Base-by-base conservation (phyloP, 2,888 invertebrate genomes). In the Tethea ocularis region DNA sequence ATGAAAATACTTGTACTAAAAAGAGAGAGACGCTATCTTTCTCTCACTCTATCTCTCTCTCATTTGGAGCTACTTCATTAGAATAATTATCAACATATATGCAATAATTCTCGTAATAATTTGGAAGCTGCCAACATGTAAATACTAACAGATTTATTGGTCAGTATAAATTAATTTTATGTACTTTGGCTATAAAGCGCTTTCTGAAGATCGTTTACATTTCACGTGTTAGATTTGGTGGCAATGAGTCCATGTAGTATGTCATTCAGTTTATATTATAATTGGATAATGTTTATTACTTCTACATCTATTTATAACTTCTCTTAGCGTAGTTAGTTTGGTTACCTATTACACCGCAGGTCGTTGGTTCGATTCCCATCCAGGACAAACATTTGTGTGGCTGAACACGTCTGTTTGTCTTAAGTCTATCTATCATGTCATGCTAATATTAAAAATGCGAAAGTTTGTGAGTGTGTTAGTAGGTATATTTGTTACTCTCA, bases 101-200 rank as follows among this genome's bases (percentile, higher is more conserved):
- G 46, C 20, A 10, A 46, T 46, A 46, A 46, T 46, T 20, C 46
- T 1, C 20, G 10, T 46, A 20, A 20, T 20, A 46, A n/a, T 46
- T 46, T 46, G 46, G 20, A 46, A 20, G 46, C 46, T 46, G 64
- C 63, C 69, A 70, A 63, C 66, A 69, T 61, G 67, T 56, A 63
- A 56, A 77, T 72, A 68, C 72, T 62, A 67, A 69, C 71, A 63
- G 64, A 74, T 78, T 78, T 75, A 81, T 61, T 67, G 64, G 72
- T 60, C 56, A 41, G 68, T 69, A 77, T 81, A 80, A 76, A 81
- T 79, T 77, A 71, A 68, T 77, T 82, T 80, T 75, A 81, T 78
- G 80, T 72, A 62, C 62, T 64, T 74, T 73, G 72, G 74, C 72
- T 71, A 60, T 73, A 67, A 70, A 66, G 65, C 63, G 46, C 46